A percentile compares a stretch with the other conserved stretches of the same genome.
Evolutionary conservation across 2,888 invertebrate genomes (phyloP).

Genomic region (Bugula neritina): DNA sequence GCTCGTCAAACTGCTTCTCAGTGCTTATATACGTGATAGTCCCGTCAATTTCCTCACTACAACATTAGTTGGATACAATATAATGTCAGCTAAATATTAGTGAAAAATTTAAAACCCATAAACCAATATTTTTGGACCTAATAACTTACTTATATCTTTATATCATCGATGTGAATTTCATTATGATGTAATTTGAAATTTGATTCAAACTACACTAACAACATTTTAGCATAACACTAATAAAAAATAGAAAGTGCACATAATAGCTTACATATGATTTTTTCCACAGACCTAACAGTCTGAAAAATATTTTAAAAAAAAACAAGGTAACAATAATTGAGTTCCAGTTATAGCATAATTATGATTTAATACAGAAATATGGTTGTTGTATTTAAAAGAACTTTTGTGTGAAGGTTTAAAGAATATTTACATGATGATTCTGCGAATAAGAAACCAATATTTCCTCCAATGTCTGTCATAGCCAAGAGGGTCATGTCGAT

Average conservation of each 20-base stretch:
- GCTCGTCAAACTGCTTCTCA: slow-evolving; percentile 72
- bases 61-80: too few species aligned
- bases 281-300: background rate
- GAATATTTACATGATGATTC: slow-evolving; percentile 80
- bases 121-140: too few species aligned
- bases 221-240: too few species aligned
- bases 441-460: slow-evolving; percentile 90
- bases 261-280: too few species aligned
- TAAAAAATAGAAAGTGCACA: too few species aligned
- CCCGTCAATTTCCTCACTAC: slow-evolving; percentile 32
- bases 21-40: slow-evolving; percentile 83
- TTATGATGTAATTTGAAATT: too few species aligned
- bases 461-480: slow-evolving; percentile 92
- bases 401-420: background rate
- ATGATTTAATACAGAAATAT: background rate
- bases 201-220: too few species aligned
- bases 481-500: slow-evolving; percentile 88
- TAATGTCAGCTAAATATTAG: too few species aligned
- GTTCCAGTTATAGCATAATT: background rate
- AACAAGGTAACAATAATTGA: background rate
- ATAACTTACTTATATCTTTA: too few species aligned
- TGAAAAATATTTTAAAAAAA: background rate
- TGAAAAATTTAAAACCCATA: too few species aligned
- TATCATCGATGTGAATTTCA: too few species aligned
- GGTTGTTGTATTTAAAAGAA: background rate